Evolutionary conservation across 2,113 vertebrate species (phyloP).

Genomic region (Heteronetta atricapilla): DNA sequence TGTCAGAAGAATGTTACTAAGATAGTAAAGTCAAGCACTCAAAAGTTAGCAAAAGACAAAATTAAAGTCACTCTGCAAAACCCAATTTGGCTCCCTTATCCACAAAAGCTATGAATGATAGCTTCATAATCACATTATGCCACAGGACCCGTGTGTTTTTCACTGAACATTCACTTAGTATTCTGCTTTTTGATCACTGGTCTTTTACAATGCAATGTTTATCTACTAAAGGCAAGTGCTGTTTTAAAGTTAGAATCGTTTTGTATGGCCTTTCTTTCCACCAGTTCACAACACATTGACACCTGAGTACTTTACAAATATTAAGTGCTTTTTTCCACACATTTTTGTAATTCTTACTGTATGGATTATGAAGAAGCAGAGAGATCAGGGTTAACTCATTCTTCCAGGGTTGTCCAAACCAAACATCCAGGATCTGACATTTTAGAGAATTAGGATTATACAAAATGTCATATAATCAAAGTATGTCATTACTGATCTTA

Average conservation of each 20-base stretch:
- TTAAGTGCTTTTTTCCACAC: too few species aligned
- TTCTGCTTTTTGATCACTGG: background rate
- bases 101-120: background rate
- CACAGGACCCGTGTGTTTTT: background rate
- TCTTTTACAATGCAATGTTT: accelerated
- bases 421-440: background rate
- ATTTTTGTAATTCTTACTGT: background rate
- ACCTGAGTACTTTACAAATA: background rate
- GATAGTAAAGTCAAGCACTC: background rate
- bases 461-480: background rate
- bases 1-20: background rate
- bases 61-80: background rate
- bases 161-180: background rate
- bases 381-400: background rate
- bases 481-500: background rate
- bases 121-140: background rate
- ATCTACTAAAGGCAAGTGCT: background rate
- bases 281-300: background rate
- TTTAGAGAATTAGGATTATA: background rate
- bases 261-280: background rate
- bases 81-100: background rate
- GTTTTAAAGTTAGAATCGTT: background rate
- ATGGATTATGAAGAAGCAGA: background rate
- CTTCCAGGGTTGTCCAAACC: background rate
- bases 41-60: background rate